Evolutionary conservation across 92 coral and sea anemone species (phyloP).

Genomic region (Parazoanthus swiftii): DNA sequence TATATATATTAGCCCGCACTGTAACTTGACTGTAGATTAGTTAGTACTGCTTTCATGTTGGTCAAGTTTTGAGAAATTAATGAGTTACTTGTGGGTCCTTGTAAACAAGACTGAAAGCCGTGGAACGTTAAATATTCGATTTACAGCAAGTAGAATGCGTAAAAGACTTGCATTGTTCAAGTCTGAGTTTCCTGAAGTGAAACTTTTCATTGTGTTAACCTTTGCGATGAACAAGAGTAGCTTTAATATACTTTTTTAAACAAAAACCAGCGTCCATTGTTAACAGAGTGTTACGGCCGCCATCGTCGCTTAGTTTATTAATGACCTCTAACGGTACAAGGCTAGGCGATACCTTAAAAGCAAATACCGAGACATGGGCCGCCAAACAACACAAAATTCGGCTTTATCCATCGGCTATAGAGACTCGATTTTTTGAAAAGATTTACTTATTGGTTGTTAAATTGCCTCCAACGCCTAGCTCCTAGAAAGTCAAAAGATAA

Average conservation of each 20-base stretch:
- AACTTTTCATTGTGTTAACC: neutral
- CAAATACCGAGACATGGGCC: neutral
- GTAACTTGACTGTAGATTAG: too few species aligned
- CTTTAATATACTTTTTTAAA: neutral
- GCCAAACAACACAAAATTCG: neutral
- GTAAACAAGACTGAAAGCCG: too few species aligned
- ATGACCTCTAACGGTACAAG: neutral
- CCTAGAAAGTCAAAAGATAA: too few species aligned
- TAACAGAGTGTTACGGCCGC: neutral
- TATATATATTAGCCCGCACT: too few species aligned
- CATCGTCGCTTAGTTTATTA: neutral
- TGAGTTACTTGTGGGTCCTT: too few species aligned
- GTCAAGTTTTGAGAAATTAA: too few species aligned
- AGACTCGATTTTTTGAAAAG: neutral
- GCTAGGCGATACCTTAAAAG: too few species aligned
- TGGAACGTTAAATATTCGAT: too few species aligned
- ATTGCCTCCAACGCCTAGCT: too few species aligned
- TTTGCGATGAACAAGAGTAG: neutral
- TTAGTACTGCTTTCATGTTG: too few species aligned
- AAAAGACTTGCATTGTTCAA: neutral
- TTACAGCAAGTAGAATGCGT: too few species aligned
- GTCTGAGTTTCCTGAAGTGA: slow-evolving; percentile 25
- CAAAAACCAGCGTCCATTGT: neutral
- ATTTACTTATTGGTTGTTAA: neutral
- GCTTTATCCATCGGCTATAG: neutral